Evolutionary conservation across 2,888 invertebrate genomes (phyloP), one percentile per base, ranked within the genome.

Genomic region (Apomyelois bistriatella): DNA sequence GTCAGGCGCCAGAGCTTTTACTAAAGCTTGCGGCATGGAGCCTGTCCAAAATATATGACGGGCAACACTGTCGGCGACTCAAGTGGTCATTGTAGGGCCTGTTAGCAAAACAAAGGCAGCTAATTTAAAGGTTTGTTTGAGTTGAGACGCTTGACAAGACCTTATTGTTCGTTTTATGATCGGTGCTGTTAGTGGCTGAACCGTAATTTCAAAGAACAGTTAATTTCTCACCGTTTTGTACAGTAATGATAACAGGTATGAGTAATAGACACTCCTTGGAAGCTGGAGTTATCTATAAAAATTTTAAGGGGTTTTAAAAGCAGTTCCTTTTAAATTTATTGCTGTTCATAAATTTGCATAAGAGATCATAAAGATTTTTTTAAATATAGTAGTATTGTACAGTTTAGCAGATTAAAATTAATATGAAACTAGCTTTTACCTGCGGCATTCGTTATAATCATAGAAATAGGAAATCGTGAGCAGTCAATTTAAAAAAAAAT

Each of bases 1-100:
- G 40, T 53, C 58, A 82, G 90, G 90, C 89, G 90, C 90, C 90
- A 83, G 74, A 70, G 84, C 87, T 89, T 85, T 89, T 89, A 88
- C 79, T 59, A 64, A 69, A 61, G 61, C 62, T 65, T 66, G 64
- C 63, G 59, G 52, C 65, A 61, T 57, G 64, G 66, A 60, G 64
- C 59, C 68, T 62, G 68, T 61, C 60, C 57, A 76, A 77, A 86
- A 85, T 85, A 85, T 74, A 63, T 54, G 56, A 53, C n/a, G 58
- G 72, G 72, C 32, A 32, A 32, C 32, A 57, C 53, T 52, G 47
- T 40, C 64, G 72, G 68, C 36, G 13, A 28, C 72, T 65, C 76
- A 60, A 79, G 65, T 70, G 75, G 75, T 69, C 76, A 83, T 80
- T 81, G 78, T 82, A 69, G 70, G 63, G 56, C 54, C 65, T 66